Base-by-base conservation (phyloP, 1,140 invertebrate species). In the Diplogasteroides magnus region DNA sequence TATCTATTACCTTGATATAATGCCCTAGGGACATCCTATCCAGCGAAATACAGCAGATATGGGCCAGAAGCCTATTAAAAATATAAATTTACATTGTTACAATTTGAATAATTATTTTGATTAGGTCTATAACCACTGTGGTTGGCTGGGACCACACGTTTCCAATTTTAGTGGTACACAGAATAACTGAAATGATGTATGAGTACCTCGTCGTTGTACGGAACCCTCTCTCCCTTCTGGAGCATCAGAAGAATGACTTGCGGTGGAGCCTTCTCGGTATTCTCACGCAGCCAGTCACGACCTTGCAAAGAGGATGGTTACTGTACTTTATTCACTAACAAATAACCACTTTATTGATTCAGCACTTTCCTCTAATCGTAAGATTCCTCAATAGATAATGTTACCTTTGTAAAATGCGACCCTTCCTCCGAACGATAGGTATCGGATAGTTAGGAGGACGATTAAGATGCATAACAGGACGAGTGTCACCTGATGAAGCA, bases 241-340 rank as follows among this genome's bases (percentile, higher is more conserved):
- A 64, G 70, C 70, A 72, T 72, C 28, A 72, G 48, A 2, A 72
- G 70, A 48, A 72, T 72, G n/a, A 72, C 70, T 64, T 72, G 67
- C 23, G 67, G 70, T 25, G 70, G 70, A 19, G 64, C 13, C 1
- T 64, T 64, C 3, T 62, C 27, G n/a, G 67, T 64, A 6, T 61
- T 67, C 6, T 64, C 68, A 11, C 61, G 64, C 14, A 72, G 56
- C 70, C 70, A 72, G 27, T 72, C 70, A 2, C 65, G 28, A 19
- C 60, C 60, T 26, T 72, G 66, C 60, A 72, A 67, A 15, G 67
- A 6, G 25, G 29, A 26, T 26, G 13, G 13, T 68, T 15, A 19
- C 27, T 56, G n/a, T 61, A 62, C 25, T 26, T 15, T 14, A 60
- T 14, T 64, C n/a, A 32, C 23, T 56, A 13, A 48, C 13, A 31